Conservation (phyloP, 2,888 invertebrate species). For the Pycnomerus fuliginosus region DNA sequence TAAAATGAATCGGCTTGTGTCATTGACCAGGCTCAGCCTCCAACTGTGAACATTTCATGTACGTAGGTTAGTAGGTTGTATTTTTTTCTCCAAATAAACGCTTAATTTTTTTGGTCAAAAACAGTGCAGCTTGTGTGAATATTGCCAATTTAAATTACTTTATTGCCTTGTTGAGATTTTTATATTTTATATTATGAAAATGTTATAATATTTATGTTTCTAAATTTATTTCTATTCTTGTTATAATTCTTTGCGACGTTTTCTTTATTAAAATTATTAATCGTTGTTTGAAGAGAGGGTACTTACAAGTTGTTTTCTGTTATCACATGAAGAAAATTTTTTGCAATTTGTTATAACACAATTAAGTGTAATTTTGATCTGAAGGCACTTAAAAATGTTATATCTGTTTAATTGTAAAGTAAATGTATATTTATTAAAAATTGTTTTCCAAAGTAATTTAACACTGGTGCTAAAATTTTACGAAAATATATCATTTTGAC, state of each 20-base stretch:
- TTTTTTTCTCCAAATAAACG: too few relatives aligned
- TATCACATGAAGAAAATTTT: not conserved
- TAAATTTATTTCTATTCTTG: constrained; percentile 12
- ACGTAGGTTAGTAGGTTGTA: too few relatives aligned
- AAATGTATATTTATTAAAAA: constrained; percentile 13
- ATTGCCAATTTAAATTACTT: constrained; percentile 15
- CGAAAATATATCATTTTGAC: too few relatives aligned
- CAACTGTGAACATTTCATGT: too few relatives aligned
- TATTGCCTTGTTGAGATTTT: constrained; percentile 20
- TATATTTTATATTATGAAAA: constrained; percentile 13
- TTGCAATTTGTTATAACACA: constrained; percentile 16
- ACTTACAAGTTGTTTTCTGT: constrained; percentile 2
- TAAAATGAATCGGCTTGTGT: too few relatives aligned
- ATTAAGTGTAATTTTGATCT: constrained; percentile 12
- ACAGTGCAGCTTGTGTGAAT: constrained; percentile 21
- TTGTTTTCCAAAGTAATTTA: constrained; percentile 15
- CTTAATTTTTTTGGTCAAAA: too few relatives aligned
- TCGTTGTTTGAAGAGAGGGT: not conserved
- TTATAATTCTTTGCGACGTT: constrained; percentile 12
- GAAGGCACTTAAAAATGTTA: constrained; percentile 9
- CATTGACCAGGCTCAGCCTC: too few relatives aligned
- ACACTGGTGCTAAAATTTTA: constrained; percentile 19
- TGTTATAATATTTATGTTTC: constrained; percentile 8
- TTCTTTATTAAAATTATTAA: constrained; percentile 4
- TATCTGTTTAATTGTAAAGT: constrained; percentile 9